Conservation (phyloP, 1,140 invertebrate genomes). For the Danaus melanippus region DNA sequence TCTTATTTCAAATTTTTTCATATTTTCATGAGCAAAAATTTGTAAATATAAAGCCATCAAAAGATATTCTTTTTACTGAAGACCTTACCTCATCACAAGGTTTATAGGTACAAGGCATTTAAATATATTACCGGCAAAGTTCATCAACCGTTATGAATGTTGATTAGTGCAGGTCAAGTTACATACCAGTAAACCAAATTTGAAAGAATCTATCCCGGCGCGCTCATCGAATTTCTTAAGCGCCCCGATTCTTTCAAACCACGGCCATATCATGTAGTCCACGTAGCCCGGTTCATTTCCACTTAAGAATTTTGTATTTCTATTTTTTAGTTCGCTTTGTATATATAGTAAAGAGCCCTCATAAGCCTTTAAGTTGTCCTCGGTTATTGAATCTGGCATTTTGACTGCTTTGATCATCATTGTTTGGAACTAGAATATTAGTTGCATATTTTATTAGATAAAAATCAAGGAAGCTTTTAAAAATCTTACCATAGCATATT, state of each 20-base stretch:
- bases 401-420: constrained; percentile 37
- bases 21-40: no score
- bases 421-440: constrained; percentile 34
- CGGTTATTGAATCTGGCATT: constrained; percentile 32
- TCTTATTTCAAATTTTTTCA: no score
- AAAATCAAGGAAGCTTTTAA: neutral
- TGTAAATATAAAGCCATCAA: no score
- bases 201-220: constrained; percentile 27
- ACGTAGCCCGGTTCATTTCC: constrained; percentile 83
- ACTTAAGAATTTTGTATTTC: constrained; percentile 79
- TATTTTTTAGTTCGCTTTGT: constrained; percentile 64
- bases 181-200: constrained; percentile 44
- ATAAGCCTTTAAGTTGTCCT: constrained; percentile 33
- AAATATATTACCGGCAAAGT: no score
- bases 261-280: constrained; percentile 94
- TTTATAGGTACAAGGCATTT: no score
- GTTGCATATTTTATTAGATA: neutral
- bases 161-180: neutral
- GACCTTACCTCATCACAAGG: no score
- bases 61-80: no score
- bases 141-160: neutral
- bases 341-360: constrained; percentile 33
- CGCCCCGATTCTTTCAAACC: constrained; percentile 80
- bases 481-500: neutral
- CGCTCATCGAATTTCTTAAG: constrained; percentile 33